A percentile compares a stretch with the other conserved stretches of the same genome.
Evolutionary conservation across 37 sponge, comb jelly and placozoan species (phyloP).

Genomic region (Ephydatia muelleri): DNA sequence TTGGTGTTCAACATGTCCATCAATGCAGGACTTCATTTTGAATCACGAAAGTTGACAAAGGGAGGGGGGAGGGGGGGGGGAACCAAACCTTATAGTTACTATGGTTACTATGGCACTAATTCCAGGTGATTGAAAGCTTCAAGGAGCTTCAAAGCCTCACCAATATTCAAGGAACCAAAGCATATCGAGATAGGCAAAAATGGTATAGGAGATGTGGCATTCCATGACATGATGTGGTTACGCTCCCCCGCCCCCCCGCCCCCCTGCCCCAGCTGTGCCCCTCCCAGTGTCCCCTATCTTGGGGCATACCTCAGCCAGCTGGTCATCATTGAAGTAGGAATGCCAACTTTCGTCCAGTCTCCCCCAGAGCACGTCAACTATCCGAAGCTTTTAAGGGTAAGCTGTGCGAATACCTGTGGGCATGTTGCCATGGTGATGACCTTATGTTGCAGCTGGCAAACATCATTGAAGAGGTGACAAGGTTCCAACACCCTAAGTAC

Average conservation of each 20-base stretch:
- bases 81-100: too few relatives aligned
- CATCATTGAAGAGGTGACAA: slow-evolving; percentile 62
- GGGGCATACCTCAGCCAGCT: slow-evolving; percentile 72
- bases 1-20: too few relatives aligned
- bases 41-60: too few relatives aligned
- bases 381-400: slow-evolving; percentile 58
- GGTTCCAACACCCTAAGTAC: slow-evolving; percentile 60
- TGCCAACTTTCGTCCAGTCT: slow-evolving; percentile 64
- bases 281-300: slow-evolving; percentile 68
- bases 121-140: slow-evolving; percentile 25
- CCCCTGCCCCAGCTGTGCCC: slow-evolving; percentile 33
- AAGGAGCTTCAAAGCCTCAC: slow-evolving; percentile 24
- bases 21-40: too few relatives aligned
- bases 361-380: slow-evolving; percentile 74
- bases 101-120: too few relatives aligned
- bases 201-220: slow-evolving; percentile 3
- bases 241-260: neutral
- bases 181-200: slow-evolving; percentile 40
- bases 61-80: too few relatives aligned
- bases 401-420: neutral
- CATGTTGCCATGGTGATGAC: neutral
- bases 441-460: slow-evolving; percentile 43
- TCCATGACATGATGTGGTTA: neutral
- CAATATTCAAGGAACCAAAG: slow-evolving; percentile 27
- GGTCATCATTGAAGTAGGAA: slow-evolving; percentile 66